Evolutionary conservation across 2,113 vertebrate species (phyloP).

Genomic region (Syrrhaptes paradoxus): DNA sequence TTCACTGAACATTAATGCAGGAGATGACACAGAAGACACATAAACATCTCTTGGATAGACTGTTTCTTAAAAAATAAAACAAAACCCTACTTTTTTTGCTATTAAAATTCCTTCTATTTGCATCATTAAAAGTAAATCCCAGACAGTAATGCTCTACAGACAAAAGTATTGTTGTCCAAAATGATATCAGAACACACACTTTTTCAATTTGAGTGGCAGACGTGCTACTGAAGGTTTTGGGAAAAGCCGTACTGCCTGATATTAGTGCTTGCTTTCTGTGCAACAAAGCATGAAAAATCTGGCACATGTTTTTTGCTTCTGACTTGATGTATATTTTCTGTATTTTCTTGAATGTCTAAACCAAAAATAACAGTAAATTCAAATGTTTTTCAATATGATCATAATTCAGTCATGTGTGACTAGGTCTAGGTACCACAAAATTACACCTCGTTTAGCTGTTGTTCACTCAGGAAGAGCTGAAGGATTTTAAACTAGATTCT

Average conservation of each 20-base stretch:
- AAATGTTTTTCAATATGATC: conserved; percentile 17
- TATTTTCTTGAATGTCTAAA: conserved; percentile 11
- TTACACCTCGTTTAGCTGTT: neutral
- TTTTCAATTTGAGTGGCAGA: conserved; percentile 24
- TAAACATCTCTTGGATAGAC: neutral
- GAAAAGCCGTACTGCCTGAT: neutral
- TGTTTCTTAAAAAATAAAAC: neutral
- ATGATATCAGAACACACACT: neutral
- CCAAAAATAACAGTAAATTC: neutral
- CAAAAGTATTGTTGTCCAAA: neutral
- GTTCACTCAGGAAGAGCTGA: neutral
- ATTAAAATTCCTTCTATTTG: conserved; percentile 22
- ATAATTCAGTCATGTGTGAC: neutral
- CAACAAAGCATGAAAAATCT: neutral
- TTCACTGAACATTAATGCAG: conserved; percentile 34
- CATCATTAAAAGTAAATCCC: conserved; percentile 28
- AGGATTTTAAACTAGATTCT: neutral
- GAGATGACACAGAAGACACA: conserved; percentile 16
- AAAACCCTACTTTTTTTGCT: neutral
- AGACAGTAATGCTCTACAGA: conserved; percentile 45
- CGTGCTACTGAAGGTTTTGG: neutral
- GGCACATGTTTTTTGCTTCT: neutral
- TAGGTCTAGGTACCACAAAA: neutral
- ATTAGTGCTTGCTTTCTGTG: neutral
- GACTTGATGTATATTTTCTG: neutral